phyloP scores from a whole-genome alignment of 2,888 invertebrate genomes.

The Scrobipalpa costella region DNA sequence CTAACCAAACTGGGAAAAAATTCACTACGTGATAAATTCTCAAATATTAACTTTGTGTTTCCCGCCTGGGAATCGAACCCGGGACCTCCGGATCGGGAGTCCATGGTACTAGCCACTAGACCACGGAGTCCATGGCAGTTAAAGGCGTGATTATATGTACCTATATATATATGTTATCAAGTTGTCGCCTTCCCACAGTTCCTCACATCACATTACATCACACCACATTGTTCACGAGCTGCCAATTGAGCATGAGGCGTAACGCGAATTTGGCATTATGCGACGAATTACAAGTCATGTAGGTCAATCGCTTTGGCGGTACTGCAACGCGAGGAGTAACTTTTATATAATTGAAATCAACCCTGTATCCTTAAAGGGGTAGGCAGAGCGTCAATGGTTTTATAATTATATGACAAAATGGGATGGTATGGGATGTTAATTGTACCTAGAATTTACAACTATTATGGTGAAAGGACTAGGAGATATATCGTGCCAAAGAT shows the following conservation, averaged over 20 bases:
- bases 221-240: not conserved
- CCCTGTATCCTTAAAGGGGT: not conserved
- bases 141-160: not conserved
- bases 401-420: too few relatives aligned
- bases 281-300: not conserved
- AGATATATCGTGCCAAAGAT: too few relatives aligned
- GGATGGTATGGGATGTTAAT: too few relatives aligned
- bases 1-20: too few relatives aligned
- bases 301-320: slow-evolving; percentile 6
- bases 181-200: not conserved
- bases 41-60: not conserved
- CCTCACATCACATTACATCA: not conserved
- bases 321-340: not conserved
- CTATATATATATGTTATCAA: not conserved
- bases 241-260: not conserved
- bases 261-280: not conserved
- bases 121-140: too few relatives aligned
- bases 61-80: not conserved
- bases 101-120: too few relatives aligned
- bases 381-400: too few relatives aligned
- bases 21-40: too few relatives aligned
- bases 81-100: too few relatives aligned
- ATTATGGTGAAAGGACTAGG: too few relatives aligned
- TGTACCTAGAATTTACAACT: too few relatives aligned
- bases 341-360: not conserved